Conservation (phyloP, 2,113 vertebrate genomes). For the Coryphaenoides rupestris region DNA sequence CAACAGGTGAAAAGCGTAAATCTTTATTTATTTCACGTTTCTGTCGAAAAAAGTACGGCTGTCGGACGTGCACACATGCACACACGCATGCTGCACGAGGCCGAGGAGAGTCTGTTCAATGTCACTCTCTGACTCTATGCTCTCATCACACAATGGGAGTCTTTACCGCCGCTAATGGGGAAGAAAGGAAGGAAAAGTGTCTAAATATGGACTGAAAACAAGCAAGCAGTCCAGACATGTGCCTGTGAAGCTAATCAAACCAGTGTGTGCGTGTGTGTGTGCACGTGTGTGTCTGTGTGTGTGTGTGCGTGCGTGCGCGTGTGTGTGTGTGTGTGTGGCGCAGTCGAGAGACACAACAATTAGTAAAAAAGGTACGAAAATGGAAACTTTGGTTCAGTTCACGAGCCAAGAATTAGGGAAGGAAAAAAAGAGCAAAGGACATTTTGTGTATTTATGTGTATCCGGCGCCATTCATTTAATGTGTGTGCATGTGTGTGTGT, state of each 20-base stretch:
- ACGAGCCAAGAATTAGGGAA: neutral
- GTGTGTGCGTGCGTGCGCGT: conserved; percentile 3
- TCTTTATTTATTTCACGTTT: neutral
- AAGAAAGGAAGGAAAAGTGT: too few species aligned
- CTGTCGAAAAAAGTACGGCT: neutral
- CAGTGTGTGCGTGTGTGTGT: conserved; percentile 1
- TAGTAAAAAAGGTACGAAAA: conserved; percentile 12
- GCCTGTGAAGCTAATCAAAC: conserved; percentile 12
- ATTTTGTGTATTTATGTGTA: conserved; percentile 7
- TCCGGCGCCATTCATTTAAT: conserved; percentile 33
- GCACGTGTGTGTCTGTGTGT: conserved; percentile 6
- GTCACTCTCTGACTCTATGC: too few species aligned
- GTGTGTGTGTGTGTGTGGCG: conserved; percentile 6
- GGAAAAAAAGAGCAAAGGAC: neutral
- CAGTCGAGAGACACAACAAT: conserved; percentile 21
- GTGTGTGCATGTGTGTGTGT: neutral
- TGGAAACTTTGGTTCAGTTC: conserved; percentile 6
- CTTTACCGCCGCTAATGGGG: too few species aligned
- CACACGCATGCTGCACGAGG: too few species aligned
- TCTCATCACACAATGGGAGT: too few species aligned
- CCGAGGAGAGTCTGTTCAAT: too few species aligned
- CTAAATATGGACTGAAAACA: too few species aligned
- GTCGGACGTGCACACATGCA: too few species aligned
- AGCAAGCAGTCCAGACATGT: too few species aligned
- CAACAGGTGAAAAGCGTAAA: conserved; percentile 11